Evolutionary conservation across 2,113 vertebrate genomes (phyloP), one percentile per base, ranked within the genome.

Genomic region (Uria aalge): DNA sequence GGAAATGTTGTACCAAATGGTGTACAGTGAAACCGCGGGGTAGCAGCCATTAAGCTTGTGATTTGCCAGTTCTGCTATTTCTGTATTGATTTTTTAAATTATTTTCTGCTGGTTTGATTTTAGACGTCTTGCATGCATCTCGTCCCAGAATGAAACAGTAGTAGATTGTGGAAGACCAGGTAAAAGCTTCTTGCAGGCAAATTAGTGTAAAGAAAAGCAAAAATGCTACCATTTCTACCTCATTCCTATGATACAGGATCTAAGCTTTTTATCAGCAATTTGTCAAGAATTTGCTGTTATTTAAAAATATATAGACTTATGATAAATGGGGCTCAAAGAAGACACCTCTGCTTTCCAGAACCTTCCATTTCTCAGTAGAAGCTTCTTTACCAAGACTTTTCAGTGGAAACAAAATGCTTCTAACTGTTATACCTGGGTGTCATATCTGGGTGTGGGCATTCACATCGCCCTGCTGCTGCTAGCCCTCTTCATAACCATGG

Each of bases 401-500:
- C 34, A 21, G 24, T 40, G 23, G 17, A 63, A 91, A 73, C 3
- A 57, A 72, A 84, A 84, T 23, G 6, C 8, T 41, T 88, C 23
- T 40, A 18, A 40, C 19, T 29, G 11, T n/a, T 77, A 15, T 20
- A 40, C 23, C 8, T 63, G 21, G 29, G 73, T n/a, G 15, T n/a
- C 43, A 7, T 22, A 30, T 26, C 8, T 68, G 27, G 32, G 67
- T 0, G 3, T 4, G 15, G 53, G 7, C 8, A 18, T 79, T 79
- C 1, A 0, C 23, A 6, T 8, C 1, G 1, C 23, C 6, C 17
- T 12, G 23, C 38, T 64, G 29, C 36, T 88, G 41, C 27, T 72
- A 48, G 21, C 13, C 11, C 6, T 7, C 15, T 45, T 43, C 55
- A 34, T 43, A 77, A 36, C 4, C 18, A 30, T 2, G 15, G 15